Evolutionary conservation across 2,113 vertebrate species (phyloP), one percentile per base, ranked within the genome.

Genomic region (Heterocephalus glaber): DNA sequence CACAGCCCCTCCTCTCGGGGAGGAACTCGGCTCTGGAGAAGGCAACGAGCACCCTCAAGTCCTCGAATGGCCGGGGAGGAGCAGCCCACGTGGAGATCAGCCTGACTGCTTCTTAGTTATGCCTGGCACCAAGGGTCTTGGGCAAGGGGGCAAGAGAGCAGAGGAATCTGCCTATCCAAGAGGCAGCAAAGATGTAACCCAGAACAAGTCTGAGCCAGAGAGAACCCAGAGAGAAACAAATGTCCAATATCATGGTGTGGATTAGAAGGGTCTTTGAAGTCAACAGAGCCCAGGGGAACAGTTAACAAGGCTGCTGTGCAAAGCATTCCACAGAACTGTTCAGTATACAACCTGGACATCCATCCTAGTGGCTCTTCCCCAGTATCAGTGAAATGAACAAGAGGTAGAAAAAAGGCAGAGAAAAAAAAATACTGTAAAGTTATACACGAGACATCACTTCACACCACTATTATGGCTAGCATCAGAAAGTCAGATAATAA

Each of bases 251-350:
- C 47, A 83, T 0, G 11, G 44, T 49, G 5, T 2, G 24, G 77
- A 60, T 12, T 0, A 7, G 65, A 85, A 87, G 35, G 12, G 22
- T 82, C 72, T 92, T 74, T 30, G 44, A 33, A 22, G 56, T 28
- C 4, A 38, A 33, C 2, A 1, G 0, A 7, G 76, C 33, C 33
- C 28, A 56, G n/a, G 12, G 52, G n/a, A 58, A 68, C 20, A 22
- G 52, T 5, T 7, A 22, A 24, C 41, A 52, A 49, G 58, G 74
- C 24, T 11, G 58, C 22, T 13, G 30, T 9, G 60, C 38, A n/a
- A 61, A 54, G 19, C 19, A 28, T 17, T 3, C 88, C 41, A 3
- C 0, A 0, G 68, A 22, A 8, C 2, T 13, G 22, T 17, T 65
- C 68, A 85, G 24, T 16, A 16, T 4, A 38, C 19, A 30, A 35